Evolutionary conservation across 2,888 invertebrate species (phyloP).

Genomic region (Cheilosia urbana): DNA sequence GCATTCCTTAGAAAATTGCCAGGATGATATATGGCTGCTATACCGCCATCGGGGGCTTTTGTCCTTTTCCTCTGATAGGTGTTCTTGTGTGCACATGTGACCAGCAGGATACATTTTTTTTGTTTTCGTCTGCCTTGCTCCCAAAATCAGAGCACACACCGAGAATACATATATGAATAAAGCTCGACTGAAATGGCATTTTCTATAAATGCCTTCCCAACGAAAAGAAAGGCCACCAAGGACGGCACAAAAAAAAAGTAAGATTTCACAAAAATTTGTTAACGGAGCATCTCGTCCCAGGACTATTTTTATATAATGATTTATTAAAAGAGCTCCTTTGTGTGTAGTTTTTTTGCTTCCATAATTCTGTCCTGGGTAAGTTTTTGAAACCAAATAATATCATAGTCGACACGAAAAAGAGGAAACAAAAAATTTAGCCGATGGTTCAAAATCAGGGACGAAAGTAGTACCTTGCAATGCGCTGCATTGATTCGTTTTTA

Average conservation of each 20-base stretch:
- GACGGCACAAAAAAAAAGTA: slow-evolving; percentile 11
- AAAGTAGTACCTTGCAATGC: slow-evolving; percentile 19
- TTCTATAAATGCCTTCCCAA: slow-evolving; percentile 64
- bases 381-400: slow-evolving; percentile 67
- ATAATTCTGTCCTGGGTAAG: slow-evolving; percentile 6
- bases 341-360: slow-evolving; percentile 23
- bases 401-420: slow-evolving; percentile 47
- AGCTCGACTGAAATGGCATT: slow-evolving; percentile 66
- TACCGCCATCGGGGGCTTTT: slow-evolving; percentile 54
- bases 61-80: slow-evolving; percentile 55
- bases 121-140: slow-evolving; percentile 10
- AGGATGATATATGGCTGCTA: slow-evolving; percentile 64
- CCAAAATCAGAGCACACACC: slow-evolving; percentile 61
- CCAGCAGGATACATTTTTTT: slow-evolving; percentile 38
- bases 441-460: slow-evolving; percentile 37
- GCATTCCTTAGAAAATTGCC: slow-evolving; percentile 69
- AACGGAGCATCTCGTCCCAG: slow-evolving; percentile 50
- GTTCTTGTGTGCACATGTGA: slow-evolving; percentile 53
- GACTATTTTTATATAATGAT: slow-evolving; percentile 70
- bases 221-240: slow-evolving; percentile 44
- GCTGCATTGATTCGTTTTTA: slow-evolving; percentile 20
- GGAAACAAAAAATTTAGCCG: slow-evolving; percentile 58
- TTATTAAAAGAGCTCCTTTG: slow-evolving; percentile 70
- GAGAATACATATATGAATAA: slow-evolving; percentile 56
- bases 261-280: slow-evolving; percentile 35